Percentiles rank a stretch among this genome's conserved stretches.
These are phyloP conservation scores for Botrylloides violaceus DNA, from an alignment of 23 tunicate genomes.

Conservation along the genomic window DNA sequence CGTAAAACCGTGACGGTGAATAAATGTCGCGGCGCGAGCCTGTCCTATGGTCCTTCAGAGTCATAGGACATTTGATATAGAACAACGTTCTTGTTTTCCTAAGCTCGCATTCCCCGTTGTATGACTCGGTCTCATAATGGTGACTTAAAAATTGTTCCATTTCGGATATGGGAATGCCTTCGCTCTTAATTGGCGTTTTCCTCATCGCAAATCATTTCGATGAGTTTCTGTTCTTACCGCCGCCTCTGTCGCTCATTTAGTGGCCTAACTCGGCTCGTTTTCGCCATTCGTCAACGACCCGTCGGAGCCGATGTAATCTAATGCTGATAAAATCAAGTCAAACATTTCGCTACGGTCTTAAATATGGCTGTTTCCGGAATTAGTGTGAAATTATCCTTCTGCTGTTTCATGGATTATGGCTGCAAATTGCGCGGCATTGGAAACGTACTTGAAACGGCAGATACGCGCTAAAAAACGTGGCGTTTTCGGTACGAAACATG, in stretches of 20 bases:
- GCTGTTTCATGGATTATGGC: background rate
- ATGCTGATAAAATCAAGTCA: background rate
- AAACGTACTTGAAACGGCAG: no score
- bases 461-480: no score
- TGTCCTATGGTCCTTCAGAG: background rate
- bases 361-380: background rate
- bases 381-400: background rate
- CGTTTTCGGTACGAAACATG: no score
- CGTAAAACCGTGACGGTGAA: constrained; percentile 9
- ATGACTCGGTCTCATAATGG: background rate
- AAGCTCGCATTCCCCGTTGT: background rate
- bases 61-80: background rate
- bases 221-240: no score
- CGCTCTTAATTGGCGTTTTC: background rate
- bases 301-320: background rate
- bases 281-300: background rate
- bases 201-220: background rate
- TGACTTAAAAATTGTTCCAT: background rate
- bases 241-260: background rate
- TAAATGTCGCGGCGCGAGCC: constrained; percentile 12
- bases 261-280: background rate
- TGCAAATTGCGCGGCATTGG: no score
- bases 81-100: background rate
- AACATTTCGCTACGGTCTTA: background rate
- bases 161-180: background rate